These are phyloP conservation scores for Balaeniceps rex DNA, from an alignment of 2,113 vertebrate species.

Conservation along the genomic window DNA sequence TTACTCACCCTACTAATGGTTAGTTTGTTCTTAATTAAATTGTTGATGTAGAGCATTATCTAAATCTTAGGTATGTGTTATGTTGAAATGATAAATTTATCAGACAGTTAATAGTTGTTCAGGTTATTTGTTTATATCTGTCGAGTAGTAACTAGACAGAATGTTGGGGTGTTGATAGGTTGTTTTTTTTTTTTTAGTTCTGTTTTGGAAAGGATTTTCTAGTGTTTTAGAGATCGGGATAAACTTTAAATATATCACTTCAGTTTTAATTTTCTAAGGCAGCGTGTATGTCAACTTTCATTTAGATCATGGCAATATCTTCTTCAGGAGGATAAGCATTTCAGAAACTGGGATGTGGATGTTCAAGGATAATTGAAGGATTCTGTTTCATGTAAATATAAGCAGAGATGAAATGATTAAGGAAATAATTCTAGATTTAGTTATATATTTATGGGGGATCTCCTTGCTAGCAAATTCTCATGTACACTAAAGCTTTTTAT, in stretches of 20 bases:
- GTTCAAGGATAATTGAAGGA: not conserved
- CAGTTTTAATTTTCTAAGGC: not conserved
- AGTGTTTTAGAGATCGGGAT: not conserved
- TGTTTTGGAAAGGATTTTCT: not conserved
- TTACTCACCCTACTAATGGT: not conserved
- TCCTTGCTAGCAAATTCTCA: not conserved
- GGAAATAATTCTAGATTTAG: not conserved
- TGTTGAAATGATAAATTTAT: not conserved
- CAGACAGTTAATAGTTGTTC: not conserved
- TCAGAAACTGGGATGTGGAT: not conserved
- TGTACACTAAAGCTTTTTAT: not conserved
- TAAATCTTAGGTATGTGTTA: not conserved
- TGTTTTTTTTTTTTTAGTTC: not conserved
- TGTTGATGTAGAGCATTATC: not conserved
- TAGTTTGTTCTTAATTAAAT: not conserved
- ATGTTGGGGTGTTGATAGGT: not conserved
- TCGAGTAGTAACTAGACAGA: not conserved
- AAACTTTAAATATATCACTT: not conserved
- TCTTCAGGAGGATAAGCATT: not conserved
- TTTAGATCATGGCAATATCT: not conserved
- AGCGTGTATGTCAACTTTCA: not conserved
- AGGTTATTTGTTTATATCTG: not conserved
- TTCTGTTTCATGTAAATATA: not conserved
- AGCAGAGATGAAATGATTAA: not conserved
- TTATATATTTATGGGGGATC: not conserved